Conservation (phyloP, 30 jellyfish, hydroid and myxozoan species). For the Catostylus mosaicus region DNA sequence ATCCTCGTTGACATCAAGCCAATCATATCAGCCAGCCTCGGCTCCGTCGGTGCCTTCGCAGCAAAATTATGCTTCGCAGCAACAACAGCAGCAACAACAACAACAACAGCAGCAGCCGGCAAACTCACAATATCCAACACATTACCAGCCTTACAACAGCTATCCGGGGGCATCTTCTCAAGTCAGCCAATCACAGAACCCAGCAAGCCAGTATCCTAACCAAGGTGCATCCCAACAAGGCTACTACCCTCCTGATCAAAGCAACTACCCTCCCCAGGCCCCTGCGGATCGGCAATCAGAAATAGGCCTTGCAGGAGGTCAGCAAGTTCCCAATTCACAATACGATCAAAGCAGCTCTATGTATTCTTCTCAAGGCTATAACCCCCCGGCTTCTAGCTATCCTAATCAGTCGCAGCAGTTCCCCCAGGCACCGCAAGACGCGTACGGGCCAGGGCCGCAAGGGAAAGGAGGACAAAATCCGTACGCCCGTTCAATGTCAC, state of each 20-base stretch:
- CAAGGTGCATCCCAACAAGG: conserved; percentile 17
- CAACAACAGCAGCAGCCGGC: conserved; percentile 27
- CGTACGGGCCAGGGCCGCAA: conserved; percentile 54
- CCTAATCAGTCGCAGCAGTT: conserved; percentile 12
- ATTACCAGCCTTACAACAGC: conserved; percentile 11
- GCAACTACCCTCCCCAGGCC: not conserved
- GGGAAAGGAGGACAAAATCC: conserved; percentile 61
- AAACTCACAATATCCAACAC: conserved; percentile 12
- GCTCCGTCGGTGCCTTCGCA: conserved; percentile 40
- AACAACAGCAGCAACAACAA: not conserved
- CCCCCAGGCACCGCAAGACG: conserved; percentile 56
- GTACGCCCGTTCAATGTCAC: conserved; percentile 79
- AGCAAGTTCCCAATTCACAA: conserved; percentile 18
- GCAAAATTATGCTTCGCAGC: conserved; percentile 31
- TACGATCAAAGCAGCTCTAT: conserved; percentile 25
- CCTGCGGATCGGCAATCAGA: conserved; percentile 25
- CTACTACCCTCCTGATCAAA: conserved; percentile 21
- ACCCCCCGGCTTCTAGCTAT: conserved; percentile 25
- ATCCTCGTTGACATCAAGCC: conserved; percentile 38
- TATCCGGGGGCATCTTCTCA: conserved; percentile 1
- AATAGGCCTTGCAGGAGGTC: conserved; percentile 5
- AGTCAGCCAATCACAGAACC: conserved; percentile 22
- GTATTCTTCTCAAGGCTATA: conserved; percentile 21
- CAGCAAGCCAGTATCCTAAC: conserved; percentile 15
- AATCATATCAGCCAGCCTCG: conserved; percentile 50